Conservation (phyloP, 2,888 invertebrate genomes). For the Odontocolon sp. region DNA sequence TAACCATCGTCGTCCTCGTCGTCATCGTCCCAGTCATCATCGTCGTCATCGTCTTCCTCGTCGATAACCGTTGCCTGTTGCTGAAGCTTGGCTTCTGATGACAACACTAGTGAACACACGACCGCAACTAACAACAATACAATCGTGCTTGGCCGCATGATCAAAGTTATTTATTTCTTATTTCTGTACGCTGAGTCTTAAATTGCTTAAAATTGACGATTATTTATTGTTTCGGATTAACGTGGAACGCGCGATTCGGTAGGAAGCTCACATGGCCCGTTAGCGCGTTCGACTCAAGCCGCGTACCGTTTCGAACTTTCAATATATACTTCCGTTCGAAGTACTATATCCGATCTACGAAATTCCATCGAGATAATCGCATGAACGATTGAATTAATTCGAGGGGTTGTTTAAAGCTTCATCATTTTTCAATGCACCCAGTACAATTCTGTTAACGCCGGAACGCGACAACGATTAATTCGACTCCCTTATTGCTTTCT, state of each 20-base stretch:
- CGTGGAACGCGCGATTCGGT: background rate
- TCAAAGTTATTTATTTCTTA: constrained; percentile 6
- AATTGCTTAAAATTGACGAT: constrained; percentile 7
- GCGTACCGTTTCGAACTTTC: constrained; percentile 21
- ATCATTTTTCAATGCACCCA: constrained; percentile 32
- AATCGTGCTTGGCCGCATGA: constrained; percentile 73
- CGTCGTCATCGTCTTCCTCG: constrained; percentile 83
- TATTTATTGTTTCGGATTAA: background rate
- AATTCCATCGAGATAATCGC: constrained; percentile 42
- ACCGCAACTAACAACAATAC: constrained; percentile 68
- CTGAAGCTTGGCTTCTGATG: constrained; percentile 77
- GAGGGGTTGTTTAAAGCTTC: constrained; percentile 11
- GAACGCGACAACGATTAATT: constrained; percentile 59
- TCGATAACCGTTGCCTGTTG: constrained; percentile 75
- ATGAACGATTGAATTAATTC: background rate
- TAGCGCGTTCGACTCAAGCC: constrained; percentile 32
- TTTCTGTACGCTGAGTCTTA: background rate
- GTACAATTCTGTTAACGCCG: constrained; percentile 31
- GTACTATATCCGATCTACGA: constrained; percentile 4
- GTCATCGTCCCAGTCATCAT: constrained; percentile 82
- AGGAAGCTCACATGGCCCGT: constrained; percentile 52
- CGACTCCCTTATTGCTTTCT: constrained; percentile 65
- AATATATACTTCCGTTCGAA: constrained; percentile 11
- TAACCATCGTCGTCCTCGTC: constrained; percentile 78
- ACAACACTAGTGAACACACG: constrained; percentile 69